A percentile compares a stretch with the other conserved stretches of the same genome.
phyloP scores from a whole-genome alignment of 2,113 vertebrate genomes.

The Trichechus manatus region DNA sequence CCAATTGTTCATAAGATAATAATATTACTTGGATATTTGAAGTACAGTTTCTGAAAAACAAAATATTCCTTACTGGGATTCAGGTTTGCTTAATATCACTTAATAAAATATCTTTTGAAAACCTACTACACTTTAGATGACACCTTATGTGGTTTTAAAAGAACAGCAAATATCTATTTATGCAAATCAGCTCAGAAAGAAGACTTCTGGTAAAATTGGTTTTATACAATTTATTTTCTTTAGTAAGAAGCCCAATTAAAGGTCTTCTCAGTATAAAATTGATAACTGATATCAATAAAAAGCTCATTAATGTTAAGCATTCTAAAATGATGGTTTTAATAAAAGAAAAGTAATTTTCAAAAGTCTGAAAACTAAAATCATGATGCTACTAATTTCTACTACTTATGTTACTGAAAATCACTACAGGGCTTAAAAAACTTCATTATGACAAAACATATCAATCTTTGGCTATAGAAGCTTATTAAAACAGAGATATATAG shows the following conservation, averaged over 20 bases:
- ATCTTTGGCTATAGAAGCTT: background rate
- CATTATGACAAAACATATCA: background rate
- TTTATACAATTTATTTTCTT: conserved; percentile 8
- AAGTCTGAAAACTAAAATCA: conserved; percentile 39
- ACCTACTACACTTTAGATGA: background rate
- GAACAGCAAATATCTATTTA: background rate
- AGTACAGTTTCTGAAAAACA: background rate
- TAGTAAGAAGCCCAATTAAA: conserved; percentile 1
- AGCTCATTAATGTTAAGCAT: background rate
- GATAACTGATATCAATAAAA: background rate
- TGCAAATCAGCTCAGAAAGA: background rate
- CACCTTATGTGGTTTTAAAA: background rate
- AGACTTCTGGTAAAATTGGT: background rate
- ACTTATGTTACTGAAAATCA: background rate
- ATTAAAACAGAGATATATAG: background rate
- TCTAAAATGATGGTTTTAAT: background rate
- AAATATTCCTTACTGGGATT: background rate
- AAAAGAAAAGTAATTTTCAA: conserved; percentile 9
- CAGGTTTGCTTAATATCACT: background rate
- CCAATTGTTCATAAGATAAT: background rate
- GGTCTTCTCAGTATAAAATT: background rate
- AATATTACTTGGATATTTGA: background rate
- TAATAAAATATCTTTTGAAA: conserved; percentile 20
- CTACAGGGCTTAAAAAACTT: background rate
- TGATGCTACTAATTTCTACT: background rate